Conservation (phyloP, 2,113 vertebrate genomes). For the Phyllopteryx taeniolatus region DNA sequence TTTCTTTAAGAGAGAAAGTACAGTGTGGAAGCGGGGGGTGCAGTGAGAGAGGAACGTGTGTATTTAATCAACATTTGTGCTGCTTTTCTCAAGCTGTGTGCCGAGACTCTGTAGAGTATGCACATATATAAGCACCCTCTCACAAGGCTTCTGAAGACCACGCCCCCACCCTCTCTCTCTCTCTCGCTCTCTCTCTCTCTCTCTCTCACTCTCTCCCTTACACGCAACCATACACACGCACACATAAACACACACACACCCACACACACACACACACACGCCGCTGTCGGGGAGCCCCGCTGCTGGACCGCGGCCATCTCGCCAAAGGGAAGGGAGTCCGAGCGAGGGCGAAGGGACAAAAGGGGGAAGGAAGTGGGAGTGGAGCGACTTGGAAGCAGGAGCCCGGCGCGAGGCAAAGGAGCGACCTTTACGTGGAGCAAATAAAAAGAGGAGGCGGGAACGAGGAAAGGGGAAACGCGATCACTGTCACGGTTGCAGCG, state of each 20-base stretch:
- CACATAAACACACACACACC: neutral
- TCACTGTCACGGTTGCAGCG: constrained; percentile 70
- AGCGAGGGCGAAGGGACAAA: constrained; percentile 39
- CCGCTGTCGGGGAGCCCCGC: constrained; percentile 52
- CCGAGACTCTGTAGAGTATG: constrained; percentile 46
- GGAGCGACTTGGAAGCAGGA: constrained; percentile 63
- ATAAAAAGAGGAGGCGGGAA: constrained; percentile 50
- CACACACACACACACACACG: constrained; percentile 60
- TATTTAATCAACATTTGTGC: constrained; percentile 59
- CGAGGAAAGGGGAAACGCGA: constrained; percentile 72
- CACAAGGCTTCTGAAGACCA: constrained; percentile 43
- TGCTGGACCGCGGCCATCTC: constrained; percentile 71
- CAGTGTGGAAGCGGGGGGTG: constrained; percentile 41
- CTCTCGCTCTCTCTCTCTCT: constrained; percentile 18
- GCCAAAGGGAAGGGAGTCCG: constrained; percentile 50
- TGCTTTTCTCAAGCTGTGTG: constrained; percentile 22
- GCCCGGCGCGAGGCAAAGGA: constrained; percentile 54
- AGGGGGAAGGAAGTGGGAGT: constrained; percentile 63
- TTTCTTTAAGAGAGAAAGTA: constrained; percentile 72
- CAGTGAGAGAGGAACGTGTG: constrained; percentile 57
- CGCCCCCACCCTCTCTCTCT: constrained; percentile 27
- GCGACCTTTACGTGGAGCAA: constrained; percentile 57
- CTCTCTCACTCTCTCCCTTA: neutral
- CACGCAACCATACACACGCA: constrained; percentile 16
- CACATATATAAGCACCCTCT: constrained; percentile 30